Base-by-base conservation (phyloP, 2,113 vertebrate genomes). In the Dicerorhinus sumatrensis region DNA sequence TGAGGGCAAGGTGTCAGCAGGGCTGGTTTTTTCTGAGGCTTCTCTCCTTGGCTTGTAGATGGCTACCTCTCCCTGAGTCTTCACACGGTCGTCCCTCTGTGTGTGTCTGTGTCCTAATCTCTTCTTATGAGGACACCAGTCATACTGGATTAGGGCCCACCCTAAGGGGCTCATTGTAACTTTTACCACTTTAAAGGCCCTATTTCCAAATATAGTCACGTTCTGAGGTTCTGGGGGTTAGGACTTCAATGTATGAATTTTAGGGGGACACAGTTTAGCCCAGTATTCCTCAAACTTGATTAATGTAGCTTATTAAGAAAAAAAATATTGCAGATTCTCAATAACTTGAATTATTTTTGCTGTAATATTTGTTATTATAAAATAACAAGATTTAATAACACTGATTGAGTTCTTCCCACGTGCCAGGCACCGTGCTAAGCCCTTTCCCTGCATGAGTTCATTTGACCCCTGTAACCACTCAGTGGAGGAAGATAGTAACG, bases 1-100 rank as follows among this genome's bases (percentile, higher is more conserved):
- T 20, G 4, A 70, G 33, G 5, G 10, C 56, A 36, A 80, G 83
- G 89, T 21, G 70, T 63, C 0, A 1, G 23, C 14, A 11, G 62
- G 17, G 10, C 16, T 31, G 2, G 21, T 21, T 75, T 82, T 27
- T 75, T n/a, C 27, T 2, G 67, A 51, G 21, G 9, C 42, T 6
- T 42, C 51, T 42, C 48, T 84, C 46, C n/a, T 21, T 2, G 31
- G 63, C 25, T 10, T 21, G 17, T 9, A 6, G 21, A 4, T 58
- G 75, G 36, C 29, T 5, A 7, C 31, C 79, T 60, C 51, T 60
- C 33, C 21, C 29, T 14, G 6, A 8, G 56, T 58, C 17, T 29
- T 29, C 16, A 0, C 2, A 0, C 10, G 33, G 16, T 31, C 73
- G 69, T 58, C 16, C 7, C 2, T 36, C 5, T 3, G 2, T 21